Evolutionary conservation across 2,888 invertebrate genomes (phyloP).

Genomic region (Ptilodon capucinus): DNA sequence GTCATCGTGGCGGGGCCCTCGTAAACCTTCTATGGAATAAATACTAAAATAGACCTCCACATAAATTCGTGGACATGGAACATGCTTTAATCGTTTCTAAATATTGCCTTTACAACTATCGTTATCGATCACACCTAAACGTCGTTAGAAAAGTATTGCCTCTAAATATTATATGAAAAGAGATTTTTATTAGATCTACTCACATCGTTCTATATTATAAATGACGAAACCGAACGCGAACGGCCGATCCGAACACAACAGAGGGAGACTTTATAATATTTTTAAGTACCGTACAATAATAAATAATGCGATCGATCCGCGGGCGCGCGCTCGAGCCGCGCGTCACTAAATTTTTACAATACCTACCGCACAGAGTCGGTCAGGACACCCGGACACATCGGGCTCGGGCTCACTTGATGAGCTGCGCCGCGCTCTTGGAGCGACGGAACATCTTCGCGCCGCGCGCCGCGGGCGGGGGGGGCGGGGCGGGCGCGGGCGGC

Average conservation of each 20-base stretch:
- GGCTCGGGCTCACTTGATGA: slow-evolving; percentile 68
- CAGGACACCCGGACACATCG: slow-evolving; percentile 71
- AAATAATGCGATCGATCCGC: slow-evolving; percentile 51
- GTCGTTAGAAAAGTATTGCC: slow-evolving; percentile 80
- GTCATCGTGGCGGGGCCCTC: slow-evolving; percentile 57
- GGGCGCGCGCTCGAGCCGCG: slow-evolving; percentile 67
- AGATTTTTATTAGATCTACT: slow-evolving; percentile 72
- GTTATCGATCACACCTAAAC: slow-evolving; percentile 77
- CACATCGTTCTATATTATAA: slow-evolving; percentile 61
- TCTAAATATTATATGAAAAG: slow-evolving; percentile 74
- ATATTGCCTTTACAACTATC: slow-evolving; percentile 75
- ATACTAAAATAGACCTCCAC: slow-evolving; percentile 56
- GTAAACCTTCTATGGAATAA: slow-evolving; percentile 60
- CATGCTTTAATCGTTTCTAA: slow-evolving; percentile 64
- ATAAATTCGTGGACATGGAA: slow-evolving; percentile 55
- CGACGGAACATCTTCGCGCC: slow-evolving; percentile 82
- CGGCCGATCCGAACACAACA: slow-evolving; percentile 55
- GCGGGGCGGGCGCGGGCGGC: slow-evolving; percentile 75
- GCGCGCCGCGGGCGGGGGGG: slow-evolving; percentile 75
- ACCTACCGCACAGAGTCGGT: slow-evolving; percentile 75
- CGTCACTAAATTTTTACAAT: slow-evolving; percentile 76
- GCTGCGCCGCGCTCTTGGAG: slow-evolving; percentile 81
- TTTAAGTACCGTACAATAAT: slow-evolving; percentile 65
- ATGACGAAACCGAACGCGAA: slow-evolving; percentile 59
- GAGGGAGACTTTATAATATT: slow-evolving; percentile 36